These are phyloP conservation scores for Schizopygopsis pylzovi DNA, from an alignment of 2,797 vertebrate species.

Conservation along the genomic window DNA sequence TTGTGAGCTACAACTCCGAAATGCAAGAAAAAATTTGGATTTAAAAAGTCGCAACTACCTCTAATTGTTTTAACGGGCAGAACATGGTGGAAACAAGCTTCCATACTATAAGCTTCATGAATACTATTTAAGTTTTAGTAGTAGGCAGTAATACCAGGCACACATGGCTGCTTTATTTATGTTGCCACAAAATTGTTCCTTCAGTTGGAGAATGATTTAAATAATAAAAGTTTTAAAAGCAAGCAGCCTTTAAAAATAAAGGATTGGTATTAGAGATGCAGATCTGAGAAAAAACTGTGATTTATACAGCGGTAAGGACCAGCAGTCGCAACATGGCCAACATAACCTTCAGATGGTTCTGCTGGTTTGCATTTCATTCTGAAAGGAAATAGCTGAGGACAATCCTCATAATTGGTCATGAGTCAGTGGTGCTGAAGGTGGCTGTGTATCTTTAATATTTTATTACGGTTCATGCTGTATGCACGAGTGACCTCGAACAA, in stretches of 20 bases:
- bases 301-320: constrained; percentile 11
- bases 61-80: neutral
- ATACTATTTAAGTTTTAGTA: neutral
- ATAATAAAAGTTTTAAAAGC: neutral
- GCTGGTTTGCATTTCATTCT: constrained; percentile 48
- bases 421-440: constrained; percentile 38
- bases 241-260: neutral
- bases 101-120: neutral
- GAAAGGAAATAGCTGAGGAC: constrained; percentile 55
- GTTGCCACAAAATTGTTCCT: neutral
- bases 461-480: neutral
- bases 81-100: neutral
- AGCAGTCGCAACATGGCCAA: constrained; percentile 11
- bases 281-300: neutral
- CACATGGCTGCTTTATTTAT: neutral
- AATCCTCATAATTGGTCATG: constrained; percentile 31
- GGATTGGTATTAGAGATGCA: neutral
- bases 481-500: constrained; percentile 20
- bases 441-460: neutral
- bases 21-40: neutral
- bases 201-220: neutral
- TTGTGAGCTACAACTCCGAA: neutral
- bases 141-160: neutral
- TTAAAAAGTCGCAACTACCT: neutral
- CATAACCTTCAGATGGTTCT: constrained; percentile 47